A percentile compares a stretch with the other conserved stretches of the same genome.
Evolutionary conservation across 2,888 invertebrate genomes (phyloP).

Genomic region (Tinea pellionella): DNA sequence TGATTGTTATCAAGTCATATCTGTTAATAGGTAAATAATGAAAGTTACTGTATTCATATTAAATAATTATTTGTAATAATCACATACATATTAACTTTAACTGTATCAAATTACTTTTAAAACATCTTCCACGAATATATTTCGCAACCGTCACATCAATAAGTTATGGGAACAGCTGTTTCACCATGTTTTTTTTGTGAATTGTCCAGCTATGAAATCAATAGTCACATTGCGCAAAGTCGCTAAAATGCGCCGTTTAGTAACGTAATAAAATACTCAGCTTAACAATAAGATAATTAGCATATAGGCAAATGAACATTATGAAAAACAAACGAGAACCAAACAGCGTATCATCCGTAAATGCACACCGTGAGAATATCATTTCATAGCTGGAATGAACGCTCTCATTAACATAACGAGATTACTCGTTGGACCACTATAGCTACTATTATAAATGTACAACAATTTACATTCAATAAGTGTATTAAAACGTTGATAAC

Average conservation of each 20-base stretch:
- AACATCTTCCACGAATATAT: background rate
- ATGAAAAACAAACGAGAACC: conserved; percentile 33
- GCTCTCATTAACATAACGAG: background rate
- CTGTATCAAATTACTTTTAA: background rate
- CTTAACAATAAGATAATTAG: conserved; percentile 35
- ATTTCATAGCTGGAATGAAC: background rate
- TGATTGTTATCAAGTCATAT: background rate
- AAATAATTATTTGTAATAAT: background rate
- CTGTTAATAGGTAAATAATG: background rate
- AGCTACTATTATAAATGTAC: background rate
- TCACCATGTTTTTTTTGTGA: conserved; percentile 34
- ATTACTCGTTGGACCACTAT: background rate
- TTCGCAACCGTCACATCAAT: background rate
- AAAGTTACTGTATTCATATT: background rate
- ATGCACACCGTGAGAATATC: conserved; percentile 24
- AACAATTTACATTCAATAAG: background rate
- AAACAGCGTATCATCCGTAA: background rate
- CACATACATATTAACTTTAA: background rate
- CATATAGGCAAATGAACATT: conserved; percentile 38
- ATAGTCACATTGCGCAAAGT: conserved; percentile 66
- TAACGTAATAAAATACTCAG: conserved; percentile 28
- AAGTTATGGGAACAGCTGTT: conserved; percentile 51
- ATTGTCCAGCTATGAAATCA: conserved; percentile 37
- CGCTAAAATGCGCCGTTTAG: conserved; percentile 53
- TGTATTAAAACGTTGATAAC: conserved; percentile 39